Base-by-base conservation (phyloP, 2,113 vertebrate species). In the Perca fluviatilis region DNA sequence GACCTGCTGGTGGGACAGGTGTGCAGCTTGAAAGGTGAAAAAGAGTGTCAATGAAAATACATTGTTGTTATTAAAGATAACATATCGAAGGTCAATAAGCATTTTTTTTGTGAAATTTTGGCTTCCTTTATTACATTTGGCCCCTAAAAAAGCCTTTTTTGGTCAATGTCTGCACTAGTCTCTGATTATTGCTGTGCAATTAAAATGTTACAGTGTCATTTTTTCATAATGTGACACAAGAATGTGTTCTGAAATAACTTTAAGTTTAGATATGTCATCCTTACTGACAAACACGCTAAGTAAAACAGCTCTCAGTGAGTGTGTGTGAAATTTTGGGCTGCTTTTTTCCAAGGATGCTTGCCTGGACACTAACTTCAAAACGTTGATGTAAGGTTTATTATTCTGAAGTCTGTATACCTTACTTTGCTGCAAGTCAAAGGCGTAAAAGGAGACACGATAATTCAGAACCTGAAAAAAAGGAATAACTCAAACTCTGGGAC, bases 391-490 rank as follows among this genome's bases (percentile, higher is more conserved):
- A 3, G 89, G 74, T 85, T 89, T 74, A 76, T 50, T 71, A 43
- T 77, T 18, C 4, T 67, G 68, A 54, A 7, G 19, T 58, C 36
- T 83, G 76, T 71, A 8, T 63, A 69, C 27, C 30, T 76, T 58
- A 58, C 27, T 84, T 84, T 84, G 53, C 66, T 81, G 49, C 72
- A 72, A 86, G 62, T 81, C 74, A 43, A 85, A 77, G 49, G 71
- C 69, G 1, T 69, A 84, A 76, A 88, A 88, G 86, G 77, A 88
- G 33, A 83, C 14, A 12, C 0, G 10, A 51, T 51, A 12, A 68
- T 51, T 68, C 47, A 33, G 65, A 51, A 68, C 47, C 69, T 81
- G 50, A 58, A 75, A 33, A 79, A 61, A 79, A 61, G 16, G 19
- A 83, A 63, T 12, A 33, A 49, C 53, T 71, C 75, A 69, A 70